phyloP scores from a whole-genome alignment of 2,113 vertebrate genomes.

The Seriola rivoliana region DNA sequence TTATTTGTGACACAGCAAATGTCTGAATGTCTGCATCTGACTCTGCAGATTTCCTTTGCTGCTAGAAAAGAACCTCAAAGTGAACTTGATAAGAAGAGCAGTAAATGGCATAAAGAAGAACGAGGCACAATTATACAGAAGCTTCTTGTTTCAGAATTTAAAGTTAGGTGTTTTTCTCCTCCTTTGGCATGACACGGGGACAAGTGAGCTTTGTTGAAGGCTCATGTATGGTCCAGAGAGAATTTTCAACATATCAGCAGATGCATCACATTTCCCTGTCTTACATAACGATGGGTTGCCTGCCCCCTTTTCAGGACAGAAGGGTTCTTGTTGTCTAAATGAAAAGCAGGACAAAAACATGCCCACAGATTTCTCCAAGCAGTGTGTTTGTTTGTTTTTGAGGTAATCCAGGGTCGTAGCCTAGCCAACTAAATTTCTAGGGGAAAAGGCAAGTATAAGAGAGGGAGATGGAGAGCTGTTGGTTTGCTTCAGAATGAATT shows the following conservation, averaged over 20 bases:
- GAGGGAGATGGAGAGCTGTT: constrained; percentile 1
- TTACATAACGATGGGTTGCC: constrained; percentile 76
- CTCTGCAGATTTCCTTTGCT: background rate
- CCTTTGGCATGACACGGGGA: constrained; percentile 31
- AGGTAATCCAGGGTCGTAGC: constrained; percentile 64
- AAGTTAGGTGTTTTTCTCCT: constrained; percentile 49
- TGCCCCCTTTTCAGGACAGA: constrained; percentile 76
- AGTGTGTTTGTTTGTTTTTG: constrained; percentile 75
- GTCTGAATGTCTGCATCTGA: background rate
- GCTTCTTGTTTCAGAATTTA: constrained; percentile 42
- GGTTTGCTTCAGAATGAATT: constrained; percentile 21
- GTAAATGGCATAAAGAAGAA: constrained; percentile 16
- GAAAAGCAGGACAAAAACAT: constrained; percentile 76
- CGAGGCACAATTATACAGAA: constrained; percentile 10
- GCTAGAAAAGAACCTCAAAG: constrained; percentile 4
- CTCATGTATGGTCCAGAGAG: constrained; percentile 60
- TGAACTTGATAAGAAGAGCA: constrained; percentile 11
- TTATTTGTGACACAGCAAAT: background rate
- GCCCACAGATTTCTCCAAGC: constrained; percentile 59
- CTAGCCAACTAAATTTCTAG: constrained; percentile 43
- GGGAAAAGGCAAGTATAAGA: constrained; percentile 31
- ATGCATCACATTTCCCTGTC: constrained; percentile 77
- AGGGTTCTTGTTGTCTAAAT: constrained; percentile 77
- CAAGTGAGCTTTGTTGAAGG: constrained; percentile 69
- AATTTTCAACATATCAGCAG: constrained; percentile 80